A percentile compares a stretch with the other conserved stretches of the same genome.
Evolutionary conservation across 1,140 invertebrate species (phyloP).

Genomic region (Panulirus ornatus): DNA sequence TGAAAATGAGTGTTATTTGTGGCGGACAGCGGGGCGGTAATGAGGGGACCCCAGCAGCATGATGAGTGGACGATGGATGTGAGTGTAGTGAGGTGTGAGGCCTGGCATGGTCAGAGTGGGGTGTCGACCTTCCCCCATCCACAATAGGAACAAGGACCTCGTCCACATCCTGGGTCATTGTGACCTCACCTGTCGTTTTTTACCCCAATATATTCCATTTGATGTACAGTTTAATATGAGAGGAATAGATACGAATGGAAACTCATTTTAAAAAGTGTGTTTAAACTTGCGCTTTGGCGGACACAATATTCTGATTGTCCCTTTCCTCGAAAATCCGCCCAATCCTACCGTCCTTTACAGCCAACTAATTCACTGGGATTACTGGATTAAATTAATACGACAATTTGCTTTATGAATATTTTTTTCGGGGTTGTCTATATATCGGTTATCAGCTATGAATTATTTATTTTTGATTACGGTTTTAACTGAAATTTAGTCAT

Average conservation of each 20-base stretch:
- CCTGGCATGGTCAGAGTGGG: no score
- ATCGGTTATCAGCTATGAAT: constrained; percentile 30
- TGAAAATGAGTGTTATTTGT: no score
- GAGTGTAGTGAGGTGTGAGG: no score
- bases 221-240: constrained; percentile 1
- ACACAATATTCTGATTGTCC: constrained; percentile 28
- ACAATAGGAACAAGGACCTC: constrained; percentile 11
- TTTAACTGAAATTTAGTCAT: not conserved
- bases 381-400: constrained; percentile 19
- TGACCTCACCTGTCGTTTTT: not conserved
- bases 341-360: constrained; percentile 18
- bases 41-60: no score
- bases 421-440: constrained; percentile 20
- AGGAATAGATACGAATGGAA: constrained; percentile 17
- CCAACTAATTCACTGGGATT: constrained; percentile 32
- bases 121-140: no score
- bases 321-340: constrained; percentile 11
- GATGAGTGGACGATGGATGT: no score
- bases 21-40: no score
- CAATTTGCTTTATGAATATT: constrained; percentile 34
- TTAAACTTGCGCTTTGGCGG: not conserved
- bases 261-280: constrained; percentile 2
- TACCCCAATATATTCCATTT: not conserved
- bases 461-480: constrained; percentile 1
- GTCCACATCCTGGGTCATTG: not conserved